These are phyloP conservation scores for Myodes glareolus DNA, from an alignment of 2,113 vertebrate genomes.

Conservation along the genomic window DNA sequence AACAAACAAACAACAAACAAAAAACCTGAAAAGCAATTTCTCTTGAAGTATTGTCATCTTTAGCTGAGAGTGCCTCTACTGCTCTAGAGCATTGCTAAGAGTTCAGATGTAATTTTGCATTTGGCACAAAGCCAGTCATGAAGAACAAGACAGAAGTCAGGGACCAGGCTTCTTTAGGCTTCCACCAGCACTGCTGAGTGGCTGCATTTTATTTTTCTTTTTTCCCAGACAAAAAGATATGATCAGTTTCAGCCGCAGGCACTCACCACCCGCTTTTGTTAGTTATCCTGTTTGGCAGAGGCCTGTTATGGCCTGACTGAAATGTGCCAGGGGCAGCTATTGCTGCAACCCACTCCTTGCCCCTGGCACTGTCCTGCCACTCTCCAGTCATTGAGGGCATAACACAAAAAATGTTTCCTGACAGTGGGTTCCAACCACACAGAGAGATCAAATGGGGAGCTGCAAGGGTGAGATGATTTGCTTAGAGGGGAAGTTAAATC, in stretches of 20 bases:
- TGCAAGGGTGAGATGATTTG: conserved; percentile 38
- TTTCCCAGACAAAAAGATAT: conserved; percentile 65
- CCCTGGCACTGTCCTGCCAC: conserved; percentile 16
- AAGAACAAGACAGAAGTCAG: conserved; percentile 69
- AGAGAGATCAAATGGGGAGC: conserved; percentile 43
- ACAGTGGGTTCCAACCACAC: neutral
- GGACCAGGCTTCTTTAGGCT: conserved; percentile 81
- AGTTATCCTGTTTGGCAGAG: conserved; percentile 37
- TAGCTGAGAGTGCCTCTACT: conserved; percentile 49
- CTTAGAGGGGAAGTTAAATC: neutral
- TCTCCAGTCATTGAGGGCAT: rapidly evolving
- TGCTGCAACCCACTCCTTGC: neutral
- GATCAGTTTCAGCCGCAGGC: conserved; percentile 71
- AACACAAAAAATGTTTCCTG: neutral
- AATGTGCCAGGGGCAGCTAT: conserved; percentile 48
- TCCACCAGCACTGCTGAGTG: conserved; percentile 65
- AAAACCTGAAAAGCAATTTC: conserved; percentile 17
- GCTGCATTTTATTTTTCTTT: conserved; percentile 54
- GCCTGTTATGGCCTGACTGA: conserved; percentile 25
- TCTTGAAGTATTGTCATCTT: conserved; percentile 60
- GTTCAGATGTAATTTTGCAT: conserved; percentile 81
- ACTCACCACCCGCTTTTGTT: conserved; percentile 30
- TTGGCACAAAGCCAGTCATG: conserved; percentile 76
- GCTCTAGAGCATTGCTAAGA: neutral
- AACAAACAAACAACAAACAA: too few species aligned